Evolutionary conservation across 2,888 invertebrate species (phyloP), one percentile per base, ranked within the genome.

Genomic region (Athrips mouffetella): DNA sequence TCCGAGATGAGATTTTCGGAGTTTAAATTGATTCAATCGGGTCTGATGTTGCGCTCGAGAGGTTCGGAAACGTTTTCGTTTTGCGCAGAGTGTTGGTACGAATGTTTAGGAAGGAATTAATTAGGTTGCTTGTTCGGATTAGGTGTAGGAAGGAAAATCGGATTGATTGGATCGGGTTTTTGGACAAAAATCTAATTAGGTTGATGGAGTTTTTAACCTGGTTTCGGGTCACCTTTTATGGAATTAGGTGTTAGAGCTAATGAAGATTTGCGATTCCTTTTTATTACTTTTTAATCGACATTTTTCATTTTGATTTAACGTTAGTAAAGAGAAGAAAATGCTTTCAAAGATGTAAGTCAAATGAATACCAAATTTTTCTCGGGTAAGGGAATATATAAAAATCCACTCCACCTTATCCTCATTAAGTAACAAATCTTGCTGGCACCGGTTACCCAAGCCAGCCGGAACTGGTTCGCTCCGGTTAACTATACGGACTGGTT

Each of bases 1-100:
- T 80, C 59, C 64, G 71, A 80, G 80, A 86, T 83, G 85, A 80
- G 84, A 85, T 82, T 80, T 76, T 81, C 67, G 76, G 76, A 77
- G 77, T 81, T 82, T 81, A 84, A 87, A 87, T 86, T 84, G 85
- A 87, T 84, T 86, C 84, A 81, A 86, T 86, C 83, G 82, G 80
- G 74, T 75, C 70, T 72, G 73, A 78, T 82, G 80, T 80, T 82
- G 76, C 78, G 77, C 73, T 69, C 65, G 73, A 75, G 76, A 78
- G 73, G 67, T 57, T 68, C 56, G 57, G 63, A 29, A 47, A 45
- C 47, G 52, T 47, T 48, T 54, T 54, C 56, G 54, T 55, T 69
- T 67, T 67, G 62, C 57, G 58, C 55, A 60, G 62, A 71, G 67
- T 73, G 54, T n/a, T n/a, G n/a, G 53, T 62, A 62, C 63, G 71